Conservation (phyloP, 1,140 invertebrate species). For the Tetramorium simillimum region DNA sequence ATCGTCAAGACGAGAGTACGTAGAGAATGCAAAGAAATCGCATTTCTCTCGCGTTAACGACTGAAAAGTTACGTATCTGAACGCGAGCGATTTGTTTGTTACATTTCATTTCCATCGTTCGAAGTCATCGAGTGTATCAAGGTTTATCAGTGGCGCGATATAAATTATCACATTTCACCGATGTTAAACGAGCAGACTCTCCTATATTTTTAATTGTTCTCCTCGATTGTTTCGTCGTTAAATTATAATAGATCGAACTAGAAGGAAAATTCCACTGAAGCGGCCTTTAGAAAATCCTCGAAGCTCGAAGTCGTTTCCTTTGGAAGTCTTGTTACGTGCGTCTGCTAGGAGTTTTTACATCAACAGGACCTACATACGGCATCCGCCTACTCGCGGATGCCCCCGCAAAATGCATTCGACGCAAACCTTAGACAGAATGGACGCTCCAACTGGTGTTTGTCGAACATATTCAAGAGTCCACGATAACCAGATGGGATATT, state of each 20-base stretch:
- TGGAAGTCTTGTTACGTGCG: neutral
- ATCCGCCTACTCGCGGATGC: slow-evolving; percentile 35
- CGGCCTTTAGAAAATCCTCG: neutral
- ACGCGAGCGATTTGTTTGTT: neutral
- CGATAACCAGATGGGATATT: slow-evolving; percentile 12
- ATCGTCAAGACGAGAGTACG: neutral
- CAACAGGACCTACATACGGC: slow-evolving; percentile 32
- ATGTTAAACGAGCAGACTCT: slow-evolving; percentile 1
- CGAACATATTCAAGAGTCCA: slow-evolving; percentile 8
- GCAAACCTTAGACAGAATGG: slow-evolving; percentile 23
- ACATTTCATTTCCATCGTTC: slow-evolving; percentile 32
- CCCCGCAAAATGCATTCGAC: neutral
- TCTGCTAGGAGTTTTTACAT: slow-evolving; percentile 3
- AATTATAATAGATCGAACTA: neutral
- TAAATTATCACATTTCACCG: slow-evolving; percentile 44
- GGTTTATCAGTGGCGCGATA: slow-evolving; percentile 56
- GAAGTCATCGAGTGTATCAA: slow-evolving; percentile 31
- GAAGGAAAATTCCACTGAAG: neutral
- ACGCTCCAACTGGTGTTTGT: neutral
- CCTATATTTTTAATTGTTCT: neutral
- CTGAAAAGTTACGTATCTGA: neutral
- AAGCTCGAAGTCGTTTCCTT: neutral
- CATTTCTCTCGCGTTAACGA: neutral
- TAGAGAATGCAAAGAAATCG: neutral
- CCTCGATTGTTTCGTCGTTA: neutral